These are phyloP conservation scores for Philypnodon macrostomus DNA, from an alignment of 2,797 vertebrate species.

Conservation along the genomic window DNA sequence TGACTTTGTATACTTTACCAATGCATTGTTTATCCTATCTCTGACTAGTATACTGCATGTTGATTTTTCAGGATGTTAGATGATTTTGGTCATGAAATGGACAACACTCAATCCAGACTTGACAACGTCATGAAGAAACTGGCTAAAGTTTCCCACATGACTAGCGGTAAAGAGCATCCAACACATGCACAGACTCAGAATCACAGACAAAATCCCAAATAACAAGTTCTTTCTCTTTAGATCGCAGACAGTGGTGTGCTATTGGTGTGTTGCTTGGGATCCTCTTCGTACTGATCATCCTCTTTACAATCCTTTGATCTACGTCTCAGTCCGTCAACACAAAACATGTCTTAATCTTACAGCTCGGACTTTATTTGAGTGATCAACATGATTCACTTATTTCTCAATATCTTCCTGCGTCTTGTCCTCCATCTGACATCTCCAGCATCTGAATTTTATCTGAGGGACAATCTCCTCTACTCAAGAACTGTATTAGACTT, in stretches of 20 bases:
- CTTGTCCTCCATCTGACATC: not conserved
- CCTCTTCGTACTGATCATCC: slow-evolving; percentile 87
- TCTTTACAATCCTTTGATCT: slow-evolving; percentile 89
- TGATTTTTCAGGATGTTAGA: slow-evolving; percentile 87
- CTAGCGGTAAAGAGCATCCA: slow-evolving; percentile 83
- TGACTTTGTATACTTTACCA: not conserved
- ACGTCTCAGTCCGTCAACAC: not conserved
- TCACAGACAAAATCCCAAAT: not conserved
- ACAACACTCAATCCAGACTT: slow-evolving; percentile 90
- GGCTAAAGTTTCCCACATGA: slow-evolving; percentile 98
- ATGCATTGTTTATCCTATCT: not conserved
- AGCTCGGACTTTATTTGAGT: not conserved
- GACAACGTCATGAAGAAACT: slow-evolving; percentile 99
- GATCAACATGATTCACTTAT: not conserved
- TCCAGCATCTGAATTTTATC: not conserved
- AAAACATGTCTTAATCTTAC: slow-evolving; percentile 10
- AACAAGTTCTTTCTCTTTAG: slow-evolving; percentile 64
- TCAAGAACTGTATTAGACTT: no score
- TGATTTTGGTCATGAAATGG: slow-evolving; percentile 92
- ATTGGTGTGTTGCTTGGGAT: slow-evolving; percentile 87
- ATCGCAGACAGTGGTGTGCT: slow-evolving; percentile 96
- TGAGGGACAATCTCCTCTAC: not conserved
- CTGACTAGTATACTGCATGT: no score
- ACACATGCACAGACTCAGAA: not conserved
- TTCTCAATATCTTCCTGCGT: slow-evolving; percentile 1